Percentiles rank a stretch among this genome's conserved stretches.
phyloP scores from a whole-genome alignment of 92 coral and sea anemone genomes.

The Zoanthus sociatus region DNA sequence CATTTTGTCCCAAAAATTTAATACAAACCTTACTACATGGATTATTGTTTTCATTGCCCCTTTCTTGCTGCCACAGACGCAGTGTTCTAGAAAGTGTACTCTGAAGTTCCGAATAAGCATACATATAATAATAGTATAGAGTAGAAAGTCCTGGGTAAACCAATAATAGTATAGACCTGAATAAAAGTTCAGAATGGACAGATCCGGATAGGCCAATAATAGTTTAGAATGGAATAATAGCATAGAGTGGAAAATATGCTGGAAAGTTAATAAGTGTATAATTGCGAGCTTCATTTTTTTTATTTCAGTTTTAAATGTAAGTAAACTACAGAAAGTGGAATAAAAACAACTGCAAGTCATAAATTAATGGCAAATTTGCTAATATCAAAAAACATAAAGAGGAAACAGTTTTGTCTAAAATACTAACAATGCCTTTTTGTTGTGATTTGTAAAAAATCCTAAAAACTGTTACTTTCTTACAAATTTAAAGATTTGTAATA shows the following conservation, averaged over 20 bases:
- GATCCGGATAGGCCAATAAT: slow-evolving; percentile 3
- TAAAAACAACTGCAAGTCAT: slow-evolving; percentile 12
- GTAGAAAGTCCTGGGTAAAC: slow-evolving; percentile 12
- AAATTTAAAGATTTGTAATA: background rate
- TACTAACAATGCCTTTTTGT: slow-evolving; percentile 2
- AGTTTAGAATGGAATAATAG: background rate
- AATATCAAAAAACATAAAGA: slow-evolving; percentile 2
- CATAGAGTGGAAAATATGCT: slow-evolving; percentile 18
- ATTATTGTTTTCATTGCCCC: too few species aligned
- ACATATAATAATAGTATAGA: slow-evolving; percentile 1
- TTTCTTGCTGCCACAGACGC: too few species aligned
- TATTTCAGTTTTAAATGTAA: slow-evolving; percentile 22
- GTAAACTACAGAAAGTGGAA: slow-evolving; percentile 23
- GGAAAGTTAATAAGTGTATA: slow-evolving; percentile 16
- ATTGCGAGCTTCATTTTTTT: background rate
- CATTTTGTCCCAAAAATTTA: too few species aligned
- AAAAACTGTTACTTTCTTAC: slow-evolving; percentile 5
- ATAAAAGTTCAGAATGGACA: slow-evolving; percentile 16
- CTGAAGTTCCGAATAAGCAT: background rate
- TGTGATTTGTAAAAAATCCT: background rate
- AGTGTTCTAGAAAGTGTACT: too few species aligned
- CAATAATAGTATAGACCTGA: slow-evolving; percentile 26
- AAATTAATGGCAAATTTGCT: slow-evolving; percentile 1
- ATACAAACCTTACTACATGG: too few species aligned
- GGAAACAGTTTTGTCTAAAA: background rate